Conservation (phyloP, 2,888 invertebrate genomes). For the Phorcus lineatus region DNA sequence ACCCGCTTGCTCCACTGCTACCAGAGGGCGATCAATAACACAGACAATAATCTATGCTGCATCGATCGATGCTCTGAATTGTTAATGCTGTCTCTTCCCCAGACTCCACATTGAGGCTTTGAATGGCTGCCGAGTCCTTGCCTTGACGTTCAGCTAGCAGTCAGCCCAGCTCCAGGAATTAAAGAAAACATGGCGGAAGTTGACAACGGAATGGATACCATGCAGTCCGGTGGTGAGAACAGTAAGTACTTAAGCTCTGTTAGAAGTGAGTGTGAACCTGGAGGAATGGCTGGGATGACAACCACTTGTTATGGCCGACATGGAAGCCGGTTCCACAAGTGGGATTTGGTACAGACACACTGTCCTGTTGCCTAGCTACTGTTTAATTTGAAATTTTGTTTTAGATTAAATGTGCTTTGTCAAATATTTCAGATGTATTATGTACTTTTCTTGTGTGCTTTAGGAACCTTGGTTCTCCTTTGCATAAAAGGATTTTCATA, state of each 20-base stretch:
- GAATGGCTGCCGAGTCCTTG: slow-evolving; percentile 10
- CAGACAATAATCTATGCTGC: not conserved
- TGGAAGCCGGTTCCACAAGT: not conserved
- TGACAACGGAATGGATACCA: slow-evolving; percentile 7
- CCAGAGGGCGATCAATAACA: not conserved
- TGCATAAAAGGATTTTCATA: no score
- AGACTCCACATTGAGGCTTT: not conserved
- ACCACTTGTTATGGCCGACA: not conserved
- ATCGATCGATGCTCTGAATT: not conserved
- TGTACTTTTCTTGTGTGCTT: no score
- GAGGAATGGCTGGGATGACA: not conserved
- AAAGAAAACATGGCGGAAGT: not conserved
- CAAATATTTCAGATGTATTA: no score
- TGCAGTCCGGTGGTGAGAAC: not conserved
- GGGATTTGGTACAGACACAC: not conserved
- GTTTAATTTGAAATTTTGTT: no score
- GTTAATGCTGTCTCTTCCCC: slow-evolving; percentile 6
- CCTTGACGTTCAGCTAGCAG: not conserved
- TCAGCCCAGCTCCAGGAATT: not conserved
- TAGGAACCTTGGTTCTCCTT: no score
- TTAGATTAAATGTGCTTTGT: no score
- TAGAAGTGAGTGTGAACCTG: not conserved
- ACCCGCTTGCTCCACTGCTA: not conserved
- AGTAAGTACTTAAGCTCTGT: not conserved
- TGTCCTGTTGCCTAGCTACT: no score